These are phyloP conservation scores for Trichonephila inaurata DNA, from an alignment of 1,140 invertebrate species.

Conservation along the genomic window DNA sequence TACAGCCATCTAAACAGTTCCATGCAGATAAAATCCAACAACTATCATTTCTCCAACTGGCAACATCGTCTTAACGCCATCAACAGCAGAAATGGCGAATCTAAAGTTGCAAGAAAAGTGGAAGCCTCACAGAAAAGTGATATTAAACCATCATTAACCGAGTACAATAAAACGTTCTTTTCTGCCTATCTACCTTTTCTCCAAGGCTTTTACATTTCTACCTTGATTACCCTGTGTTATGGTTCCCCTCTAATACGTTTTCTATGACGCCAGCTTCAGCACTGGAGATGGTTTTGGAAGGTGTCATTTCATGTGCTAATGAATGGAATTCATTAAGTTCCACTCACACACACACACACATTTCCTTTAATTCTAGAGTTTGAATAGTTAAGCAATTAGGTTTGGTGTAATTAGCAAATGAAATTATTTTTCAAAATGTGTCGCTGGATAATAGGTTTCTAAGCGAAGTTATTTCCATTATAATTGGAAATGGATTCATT, in stretches of 20 bases:
- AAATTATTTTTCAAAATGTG: neutral
- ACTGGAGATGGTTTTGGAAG: neutral
- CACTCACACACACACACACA: no score
- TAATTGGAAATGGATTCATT: no score
- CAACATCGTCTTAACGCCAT: neutral
- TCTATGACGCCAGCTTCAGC: neutral
- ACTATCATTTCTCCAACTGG: neutral
- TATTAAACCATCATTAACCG: constrained; percentile 12
- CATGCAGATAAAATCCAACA: neutral
- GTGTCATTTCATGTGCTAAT: neutral
- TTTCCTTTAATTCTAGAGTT: neutral
- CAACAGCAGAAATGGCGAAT: neutral
- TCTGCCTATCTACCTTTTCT: neutral
- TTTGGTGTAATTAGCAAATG: neutral
- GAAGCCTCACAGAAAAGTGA: neutral
- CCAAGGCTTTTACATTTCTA: neutral
- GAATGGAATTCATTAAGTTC: constrained; percentile 29
- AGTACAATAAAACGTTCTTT: constrained; percentile 17
- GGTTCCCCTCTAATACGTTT: neutral
- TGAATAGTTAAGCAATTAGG: neutral
- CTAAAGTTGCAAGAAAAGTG: constrained; percentile 10
- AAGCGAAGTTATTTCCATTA: no score
- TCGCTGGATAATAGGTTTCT: no score
- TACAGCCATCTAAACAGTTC: neutral
- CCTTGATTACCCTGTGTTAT: neutral